Conservation (phyloP, 2,797 vertebrate species). For the Perodicticus potto region DNA sequence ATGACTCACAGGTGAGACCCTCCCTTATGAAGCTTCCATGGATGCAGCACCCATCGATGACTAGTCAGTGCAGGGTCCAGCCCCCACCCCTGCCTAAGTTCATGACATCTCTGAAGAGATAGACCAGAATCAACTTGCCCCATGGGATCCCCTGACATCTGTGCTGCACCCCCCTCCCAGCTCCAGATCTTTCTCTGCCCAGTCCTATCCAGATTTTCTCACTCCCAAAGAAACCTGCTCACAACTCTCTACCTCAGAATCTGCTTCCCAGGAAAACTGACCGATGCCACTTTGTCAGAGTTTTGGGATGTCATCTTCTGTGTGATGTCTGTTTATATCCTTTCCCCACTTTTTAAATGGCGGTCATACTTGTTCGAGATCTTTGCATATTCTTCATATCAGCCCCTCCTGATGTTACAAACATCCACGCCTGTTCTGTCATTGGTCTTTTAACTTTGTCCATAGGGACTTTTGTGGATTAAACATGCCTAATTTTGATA, state of each 20-base stretch:
- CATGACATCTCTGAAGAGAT: neutral
- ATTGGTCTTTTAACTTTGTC: neutral
- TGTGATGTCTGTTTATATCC: neutral
- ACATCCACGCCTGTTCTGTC: neutral
- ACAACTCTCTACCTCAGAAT: neutral
- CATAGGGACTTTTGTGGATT: neutral
- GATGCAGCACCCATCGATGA: neutral
- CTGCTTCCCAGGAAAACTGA: neutral
- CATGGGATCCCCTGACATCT: neutral
- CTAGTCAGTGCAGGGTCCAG: neutral
- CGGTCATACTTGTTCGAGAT: neutral
- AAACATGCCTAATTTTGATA: conserved; percentile 53
- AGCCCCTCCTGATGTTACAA: neutral
- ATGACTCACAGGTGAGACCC: neutral
- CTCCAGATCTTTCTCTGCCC: neutral
- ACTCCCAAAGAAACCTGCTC: neutral
- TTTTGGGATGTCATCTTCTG: neutral
- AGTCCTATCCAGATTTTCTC: neutral
- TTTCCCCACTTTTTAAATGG: neutral
- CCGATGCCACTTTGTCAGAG: neutral
- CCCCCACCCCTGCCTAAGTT: neutral
- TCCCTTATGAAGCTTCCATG: neutral
- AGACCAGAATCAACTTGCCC: neutral
- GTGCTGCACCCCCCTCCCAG: neutral
- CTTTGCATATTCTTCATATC: neutral